phyloP scores from a whole-genome alignment of 2,888 invertebrate genomes.

The Hirtodrosophila histrioides region DNA sequence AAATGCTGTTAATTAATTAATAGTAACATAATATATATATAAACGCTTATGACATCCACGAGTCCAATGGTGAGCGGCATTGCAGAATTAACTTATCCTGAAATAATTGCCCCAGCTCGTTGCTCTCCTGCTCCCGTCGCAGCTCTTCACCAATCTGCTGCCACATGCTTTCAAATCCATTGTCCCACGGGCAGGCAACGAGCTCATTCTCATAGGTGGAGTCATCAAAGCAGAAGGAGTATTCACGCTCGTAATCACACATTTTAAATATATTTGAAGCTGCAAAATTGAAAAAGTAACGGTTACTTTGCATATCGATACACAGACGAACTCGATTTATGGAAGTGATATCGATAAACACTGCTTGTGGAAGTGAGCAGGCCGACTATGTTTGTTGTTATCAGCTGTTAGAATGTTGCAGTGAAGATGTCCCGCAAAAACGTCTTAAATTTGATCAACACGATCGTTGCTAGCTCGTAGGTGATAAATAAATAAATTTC shows the following conservation, averaged over 20 bases:
- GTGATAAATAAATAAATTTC: constrained; percentile 78
- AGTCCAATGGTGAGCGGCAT: constrained; percentile 1
- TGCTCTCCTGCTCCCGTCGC: constrained; percentile 47
- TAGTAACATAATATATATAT: constrained; percentile 14
- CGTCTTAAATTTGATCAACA: constrained; percentile 88
- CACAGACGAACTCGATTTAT: neutral
- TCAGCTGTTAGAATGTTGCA: constrained; percentile 19
- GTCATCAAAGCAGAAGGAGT: constrained; percentile 59
- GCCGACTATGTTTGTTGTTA: constrained; percentile 22
- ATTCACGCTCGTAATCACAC: constrained; percentile 65
- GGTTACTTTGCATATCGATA: constrained; percentile 16
- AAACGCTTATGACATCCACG: constrained; percentile 4
- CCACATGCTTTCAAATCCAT: constrained; percentile 62
- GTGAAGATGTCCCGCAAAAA: constrained; percentile 85
- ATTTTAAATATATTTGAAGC: constrained; percentile 25
- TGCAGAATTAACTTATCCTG: constrained; percentile 33
- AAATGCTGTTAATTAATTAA: constrained; percentile 36
- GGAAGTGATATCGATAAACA: neutral
- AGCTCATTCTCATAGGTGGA: constrained; percentile 47
- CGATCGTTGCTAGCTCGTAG: constrained; percentile 89
- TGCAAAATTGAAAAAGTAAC: neutral
- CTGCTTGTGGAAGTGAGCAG: constrained; percentile 34
- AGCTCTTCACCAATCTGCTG: constrained; percentile 58
- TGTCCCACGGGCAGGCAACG: constrained; percentile 33
- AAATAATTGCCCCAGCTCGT: constrained; percentile 41